These are phyloP conservation scores for Actinostola sp. DNA, from an alignment of 92 coral and sea anemone species.

Conservation along the genomic window DNA sequence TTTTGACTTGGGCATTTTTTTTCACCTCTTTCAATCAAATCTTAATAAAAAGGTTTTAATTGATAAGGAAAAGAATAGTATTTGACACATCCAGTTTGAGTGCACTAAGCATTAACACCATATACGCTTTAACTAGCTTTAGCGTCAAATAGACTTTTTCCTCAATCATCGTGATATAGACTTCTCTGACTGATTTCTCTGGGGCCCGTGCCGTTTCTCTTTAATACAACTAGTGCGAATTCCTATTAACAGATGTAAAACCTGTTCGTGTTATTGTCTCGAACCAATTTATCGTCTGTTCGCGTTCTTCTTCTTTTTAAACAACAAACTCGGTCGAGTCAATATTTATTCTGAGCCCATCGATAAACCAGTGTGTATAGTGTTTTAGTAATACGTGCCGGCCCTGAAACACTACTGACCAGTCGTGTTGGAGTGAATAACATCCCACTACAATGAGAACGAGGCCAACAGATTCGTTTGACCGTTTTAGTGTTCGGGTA, in stretches of 20 bases:
- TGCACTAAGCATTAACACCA: conserved; percentile 14
- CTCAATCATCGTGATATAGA: neutral
- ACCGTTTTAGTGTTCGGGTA: too few species aligned
- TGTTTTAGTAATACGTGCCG: too few species aligned
- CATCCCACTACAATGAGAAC: too few species aligned
- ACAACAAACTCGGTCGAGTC: conserved; percentile 1
- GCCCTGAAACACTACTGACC: too few species aligned
- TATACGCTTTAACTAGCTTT: too few species aligned
- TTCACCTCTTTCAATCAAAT: conserved; percentile 5
- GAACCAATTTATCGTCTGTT: conserved; percentile 20
- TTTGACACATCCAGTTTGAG: conserved; percentile 33
- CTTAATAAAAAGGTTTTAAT: conserved; percentile 17
- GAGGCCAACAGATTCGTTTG: too few species aligned
- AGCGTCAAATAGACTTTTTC: conserved; percentile 10
- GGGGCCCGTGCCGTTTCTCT: neutral
- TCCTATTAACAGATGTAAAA: neutral
- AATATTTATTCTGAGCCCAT: conserved; percentile 19
- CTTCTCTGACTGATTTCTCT: neutral
- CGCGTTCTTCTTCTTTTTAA: conserved; percentile 5
- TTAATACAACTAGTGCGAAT: neutral
- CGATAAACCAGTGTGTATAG: conserved; percentile 2
- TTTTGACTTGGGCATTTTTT: conserved; percentile 6
- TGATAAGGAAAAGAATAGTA: conserved; percentile 12
- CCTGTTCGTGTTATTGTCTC: conserved; percentile 2
- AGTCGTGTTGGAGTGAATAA: too few species aligned